These are phyloP conservation scores for Hymenopus coronatus DNA, from an alignment of 2,888 invertebrate genomes.

Conservation along the genomic window DNA sequence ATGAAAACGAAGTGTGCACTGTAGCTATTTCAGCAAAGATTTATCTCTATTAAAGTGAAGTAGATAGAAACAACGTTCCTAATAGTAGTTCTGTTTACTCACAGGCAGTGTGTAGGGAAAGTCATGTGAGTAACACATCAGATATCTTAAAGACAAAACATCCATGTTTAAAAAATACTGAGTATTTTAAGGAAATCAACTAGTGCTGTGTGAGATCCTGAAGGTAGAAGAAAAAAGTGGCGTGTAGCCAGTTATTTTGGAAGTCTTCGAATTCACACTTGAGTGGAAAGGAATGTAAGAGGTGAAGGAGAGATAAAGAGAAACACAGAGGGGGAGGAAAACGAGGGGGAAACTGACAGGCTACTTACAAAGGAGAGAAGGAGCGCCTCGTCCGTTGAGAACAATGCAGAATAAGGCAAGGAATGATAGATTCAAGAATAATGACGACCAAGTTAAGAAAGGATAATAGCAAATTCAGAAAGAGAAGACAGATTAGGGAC, in stretches of 20 bases:
- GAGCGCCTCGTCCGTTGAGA: not conserved
- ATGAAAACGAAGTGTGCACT: too few species aligned
- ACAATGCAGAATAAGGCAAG: not conserved
- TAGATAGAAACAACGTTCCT: too few species aligned
- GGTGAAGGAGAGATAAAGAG: not conserved
- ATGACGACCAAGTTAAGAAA: not conserved
- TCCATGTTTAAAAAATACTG: too few species aligned
- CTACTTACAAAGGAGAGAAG: too few species aligned
- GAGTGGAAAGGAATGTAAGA: not conserved
- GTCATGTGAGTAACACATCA: too few species aligned
- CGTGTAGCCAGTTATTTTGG: not conserved
- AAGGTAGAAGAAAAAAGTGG: not conserved
- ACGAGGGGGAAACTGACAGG: too few species aligned
- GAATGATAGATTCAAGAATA: not conserved
- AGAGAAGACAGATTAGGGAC: not conserved
- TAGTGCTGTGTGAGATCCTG: not conserved
- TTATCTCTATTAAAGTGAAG: too few species aligned
- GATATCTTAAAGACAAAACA: too few species aligned
- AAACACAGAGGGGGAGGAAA: not conserved
- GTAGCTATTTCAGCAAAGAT: too few species aligned
- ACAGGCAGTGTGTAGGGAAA: too few species aligned
- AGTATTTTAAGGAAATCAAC: not conserved
- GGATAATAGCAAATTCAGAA: not conserved
- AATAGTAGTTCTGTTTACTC: too few species aligned
- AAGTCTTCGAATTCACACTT: not conserved